Conservation (phyloP, 2,888 invertebrate species). For the Pollenia angustigena region DNA sequence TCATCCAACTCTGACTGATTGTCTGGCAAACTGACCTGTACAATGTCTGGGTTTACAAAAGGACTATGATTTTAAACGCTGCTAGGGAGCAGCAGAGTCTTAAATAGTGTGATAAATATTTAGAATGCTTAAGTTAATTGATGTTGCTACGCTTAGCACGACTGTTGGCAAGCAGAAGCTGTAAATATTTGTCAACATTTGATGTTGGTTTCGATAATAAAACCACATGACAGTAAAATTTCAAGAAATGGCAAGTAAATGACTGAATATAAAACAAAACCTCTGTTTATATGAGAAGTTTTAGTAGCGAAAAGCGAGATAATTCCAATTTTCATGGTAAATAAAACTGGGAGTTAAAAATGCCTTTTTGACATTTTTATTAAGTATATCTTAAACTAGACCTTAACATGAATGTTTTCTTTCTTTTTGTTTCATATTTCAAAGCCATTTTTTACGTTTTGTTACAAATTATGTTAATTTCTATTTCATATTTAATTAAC, state of each 20-base stretch:
- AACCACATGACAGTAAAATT: constrained; percentile 70
- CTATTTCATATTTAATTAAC: constrained; percentile 61
- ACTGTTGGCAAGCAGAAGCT: constrained; percentile 71
- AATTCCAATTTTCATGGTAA: constrained; percentile 74
- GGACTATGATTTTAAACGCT: constrained; percentile 57
- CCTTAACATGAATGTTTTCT: background rate
- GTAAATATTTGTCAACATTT: constrained; percentile 75
- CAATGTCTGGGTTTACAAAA: background rate
- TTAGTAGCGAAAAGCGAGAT: constrained; percentile 60
- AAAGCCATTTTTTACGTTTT: constrained; percentile 4
- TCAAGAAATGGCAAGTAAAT: constrained; percentile 63
- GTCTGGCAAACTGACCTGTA: constrained; percentile 72
- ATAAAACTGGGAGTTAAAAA: constrained; percentile 4
- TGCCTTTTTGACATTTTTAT: constrained; percentile 30
- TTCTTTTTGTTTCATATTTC: background rate
- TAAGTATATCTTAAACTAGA: background rate
- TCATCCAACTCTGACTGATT: constrained; percentile 55
- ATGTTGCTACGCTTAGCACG: constrained; percentile 71
- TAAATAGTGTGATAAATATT: constrained; percentile 33
- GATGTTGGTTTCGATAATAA: constrained; percentile 67
- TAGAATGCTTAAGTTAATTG: constrained; percentile 60
- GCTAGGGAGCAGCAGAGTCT: constrained; percentile 37
- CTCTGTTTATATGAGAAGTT: constrained; percentile 25
- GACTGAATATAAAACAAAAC: constrained; percentile 17
- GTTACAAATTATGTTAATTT: constrained; percentile 48